Evolutionary conservation across 2,113 vertebrate genomes (phyloP).

Genomic region (Climacteris rufus): DNA sequence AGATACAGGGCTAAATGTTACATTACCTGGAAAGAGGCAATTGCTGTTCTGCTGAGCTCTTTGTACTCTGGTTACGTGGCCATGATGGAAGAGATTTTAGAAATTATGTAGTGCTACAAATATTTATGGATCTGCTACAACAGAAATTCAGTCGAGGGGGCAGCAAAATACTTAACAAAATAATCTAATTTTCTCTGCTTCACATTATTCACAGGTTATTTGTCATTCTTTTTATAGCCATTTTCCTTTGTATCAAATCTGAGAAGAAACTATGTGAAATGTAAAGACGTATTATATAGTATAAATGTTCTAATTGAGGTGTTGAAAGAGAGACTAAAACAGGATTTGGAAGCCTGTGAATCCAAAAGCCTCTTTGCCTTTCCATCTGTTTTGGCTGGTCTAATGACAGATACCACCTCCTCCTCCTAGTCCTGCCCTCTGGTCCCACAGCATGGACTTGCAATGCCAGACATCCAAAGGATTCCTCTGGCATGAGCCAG

Average conservation of each 20-base stretch:
- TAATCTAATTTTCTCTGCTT: neutral
- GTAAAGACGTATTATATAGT: accelerated
- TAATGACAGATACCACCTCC: neutral
- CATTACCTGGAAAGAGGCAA: neutral
- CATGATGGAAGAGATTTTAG: neutral
- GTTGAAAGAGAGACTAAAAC: neutral
- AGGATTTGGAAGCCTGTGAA: neutral
- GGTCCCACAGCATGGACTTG: neutral
- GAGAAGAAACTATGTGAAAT: neutral
- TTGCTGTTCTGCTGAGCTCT: neutral
- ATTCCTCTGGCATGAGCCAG: neutral
- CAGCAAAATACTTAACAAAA: neutral
- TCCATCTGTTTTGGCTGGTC: neutral
- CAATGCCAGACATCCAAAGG: no score
- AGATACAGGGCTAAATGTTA: accelerated
- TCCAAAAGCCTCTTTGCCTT: neutral
- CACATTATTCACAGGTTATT: neutral
- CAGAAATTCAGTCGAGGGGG: neutral
- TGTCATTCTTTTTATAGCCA: neutral
- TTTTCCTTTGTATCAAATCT: neutral
- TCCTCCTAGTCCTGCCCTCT: neutral
- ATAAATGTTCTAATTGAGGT: neutral
- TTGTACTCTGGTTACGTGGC: neutral
- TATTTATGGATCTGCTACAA: neutral
- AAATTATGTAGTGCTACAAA: neutral